These are phyloP conservation scores for Dendronephthya gigantea DNA, from an alignment of 64 coral and sea anemone species.

Conservation along the genomic window DNA sequence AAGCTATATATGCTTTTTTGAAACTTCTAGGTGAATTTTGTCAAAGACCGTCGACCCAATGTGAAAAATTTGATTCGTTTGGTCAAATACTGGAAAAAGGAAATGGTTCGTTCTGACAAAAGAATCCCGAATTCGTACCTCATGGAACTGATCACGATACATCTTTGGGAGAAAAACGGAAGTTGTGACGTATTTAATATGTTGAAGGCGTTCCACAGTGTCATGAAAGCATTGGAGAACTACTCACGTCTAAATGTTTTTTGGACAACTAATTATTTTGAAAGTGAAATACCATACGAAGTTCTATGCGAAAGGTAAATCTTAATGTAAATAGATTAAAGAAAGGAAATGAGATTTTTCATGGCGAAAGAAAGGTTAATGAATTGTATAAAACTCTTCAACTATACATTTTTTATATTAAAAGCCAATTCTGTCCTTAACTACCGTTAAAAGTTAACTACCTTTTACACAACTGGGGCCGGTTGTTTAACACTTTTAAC, in stretches of 20 bases:
- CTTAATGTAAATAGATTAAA: no score
- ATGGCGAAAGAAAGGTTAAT: background rate
- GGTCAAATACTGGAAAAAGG: conserved; percentile 66
- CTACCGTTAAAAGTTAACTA: no score
- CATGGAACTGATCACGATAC: conserved; percentile 31
- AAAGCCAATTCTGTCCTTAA: no score
- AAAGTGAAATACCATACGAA: background rate
- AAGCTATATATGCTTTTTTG: no score
- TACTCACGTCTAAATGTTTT: background rate
- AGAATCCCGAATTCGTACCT: conserved; percentile 23
- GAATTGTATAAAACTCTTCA: background rate
- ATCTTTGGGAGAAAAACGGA: background rate
- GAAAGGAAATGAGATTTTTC: no score
- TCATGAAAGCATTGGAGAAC: background rate
- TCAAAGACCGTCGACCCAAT: conserved; percentile 15
- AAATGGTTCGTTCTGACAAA: background rate
- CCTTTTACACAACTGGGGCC: no score
- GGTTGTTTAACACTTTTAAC: no score
- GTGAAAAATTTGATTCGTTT: conserved; percentile 60
- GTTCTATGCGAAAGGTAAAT: background rate
- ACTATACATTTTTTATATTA: no score
- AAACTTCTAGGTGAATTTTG: conserved; percentile 37
- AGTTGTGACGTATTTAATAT: background rate
- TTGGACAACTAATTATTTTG: background rate
- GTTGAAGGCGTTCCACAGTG: background rate